Evolutionary conservation across 2,113 vertebrate species (phyloP).

Genomic region (Stigmatopora nigra): DNA sequence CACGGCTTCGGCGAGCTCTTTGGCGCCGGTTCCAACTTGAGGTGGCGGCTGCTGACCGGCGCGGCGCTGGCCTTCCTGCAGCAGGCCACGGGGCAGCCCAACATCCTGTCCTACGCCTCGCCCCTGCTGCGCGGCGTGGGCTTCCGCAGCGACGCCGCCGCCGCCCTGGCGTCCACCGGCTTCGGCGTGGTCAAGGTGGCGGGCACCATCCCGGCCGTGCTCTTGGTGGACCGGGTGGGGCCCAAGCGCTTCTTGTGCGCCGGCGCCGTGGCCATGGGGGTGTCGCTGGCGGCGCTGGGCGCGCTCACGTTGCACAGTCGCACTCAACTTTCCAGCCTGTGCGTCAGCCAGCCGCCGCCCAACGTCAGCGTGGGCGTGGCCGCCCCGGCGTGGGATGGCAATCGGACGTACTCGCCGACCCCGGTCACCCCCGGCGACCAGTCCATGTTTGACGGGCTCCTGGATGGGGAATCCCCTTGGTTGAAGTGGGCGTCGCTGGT

Average conservation of each 20-base stretch:
- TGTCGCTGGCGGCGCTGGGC: slow-evolving; percentile 77
- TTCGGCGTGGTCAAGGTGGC: slow-evolving; percentile 88
- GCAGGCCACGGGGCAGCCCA: slow-evolving; percentile 90
- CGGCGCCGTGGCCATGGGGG: slow-evolving; percentile 81
- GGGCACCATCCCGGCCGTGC: slow-evolving; percentile 80
- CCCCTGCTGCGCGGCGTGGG: slow-evolving; percentile 88
- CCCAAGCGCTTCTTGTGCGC: slow-evolving; percentile 85
- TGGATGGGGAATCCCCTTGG: slow-evolving; percentile 51
- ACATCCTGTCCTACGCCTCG: slow-evolving; percentile 90
- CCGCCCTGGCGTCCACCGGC: slow-evolving; percentile 86
- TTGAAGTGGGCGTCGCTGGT: slow-evolving; percentile 85
- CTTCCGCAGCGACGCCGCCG: slow-evolving; percentile 85
- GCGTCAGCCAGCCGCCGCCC: slow-evolving; percentile 56
- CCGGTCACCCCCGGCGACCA: slow-evolving; percentile 25
- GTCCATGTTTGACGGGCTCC: background rate
- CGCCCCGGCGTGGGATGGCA: slow-evolving; percentile 40
- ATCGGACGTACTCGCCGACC: slow-evolving; percentile 20
- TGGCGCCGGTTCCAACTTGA: slow-evolving; percentile 82
- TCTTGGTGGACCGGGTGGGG: slow-evolving; percentile 86
- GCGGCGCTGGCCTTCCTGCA: slow-evolving; percentile 83
- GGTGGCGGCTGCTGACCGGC: slow-evolving; percentile 79
- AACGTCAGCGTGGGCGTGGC: slow-evolving; percentile 57
- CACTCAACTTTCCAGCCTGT: slow-evolving; percentile 77
- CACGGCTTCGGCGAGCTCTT: slow-evolving; percentile 82
- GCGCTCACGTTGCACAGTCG: slow-evolving; percentile 77